Evolutionary conservation across 2,888 invertebrate genomes (phyloP), one percentile per base, ranked within the genome.

Genomic region (Epirrhoe tristata): DNA sequence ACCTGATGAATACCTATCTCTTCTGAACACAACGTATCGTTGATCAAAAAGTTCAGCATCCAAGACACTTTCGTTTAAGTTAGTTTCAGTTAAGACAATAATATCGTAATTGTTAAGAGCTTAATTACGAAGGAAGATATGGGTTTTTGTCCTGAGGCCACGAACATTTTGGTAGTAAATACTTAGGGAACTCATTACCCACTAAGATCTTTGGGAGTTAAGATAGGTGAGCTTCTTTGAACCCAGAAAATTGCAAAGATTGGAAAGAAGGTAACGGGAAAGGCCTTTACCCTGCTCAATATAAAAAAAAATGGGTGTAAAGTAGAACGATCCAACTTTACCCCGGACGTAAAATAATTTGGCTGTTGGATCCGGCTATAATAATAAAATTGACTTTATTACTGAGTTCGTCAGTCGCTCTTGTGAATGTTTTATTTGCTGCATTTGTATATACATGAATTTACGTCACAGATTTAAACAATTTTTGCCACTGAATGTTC

Each of bases 361-460:
- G 59, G 75, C 76, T 76, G 77, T 79, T 74, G 74, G 72, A 71
- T 70, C 71, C 71, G 64, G 74, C 73, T 62, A 74, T 74, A 72
- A 71, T 73, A 71, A 71, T 77, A 77, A 78, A 81, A 79, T 79
- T 78, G 75, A 74, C 74, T 77, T 80, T 81, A 81, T 78, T 81
- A 78, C 63, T 58, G 63, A 72, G 70, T 75, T 71, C 73, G 74
- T 71, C 70, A 73, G 63, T 61, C 59, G 58, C 69, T 69, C 61
- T 67, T 72, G 69, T 70, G 66, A 67, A 61, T 61, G 51, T 64
- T 60, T 64, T 59, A 63, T 59, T 46, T n/a, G 52, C 32, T 63
- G 63, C 63, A 63, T 63, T 46, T 56, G 50, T 54, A 48, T 39
- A 43, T 12, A 4, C 4, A 16, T 48, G 16, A 17, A 54, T 61